Conservation (phyloP, 2,888 invertebrate species). For the Trilocha varians region DNA sequence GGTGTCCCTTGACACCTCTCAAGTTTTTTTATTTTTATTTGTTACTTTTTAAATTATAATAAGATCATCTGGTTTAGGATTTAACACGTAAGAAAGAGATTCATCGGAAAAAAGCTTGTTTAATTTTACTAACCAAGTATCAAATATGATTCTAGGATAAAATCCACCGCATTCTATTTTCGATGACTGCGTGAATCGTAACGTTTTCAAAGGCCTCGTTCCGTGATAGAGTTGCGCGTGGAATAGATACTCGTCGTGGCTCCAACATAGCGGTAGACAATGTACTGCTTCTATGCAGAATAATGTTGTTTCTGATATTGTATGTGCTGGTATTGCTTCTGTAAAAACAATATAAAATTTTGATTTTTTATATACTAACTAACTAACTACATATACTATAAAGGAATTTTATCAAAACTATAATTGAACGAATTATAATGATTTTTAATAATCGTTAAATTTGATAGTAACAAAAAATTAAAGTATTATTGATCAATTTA, state of each 20-base stretch:
- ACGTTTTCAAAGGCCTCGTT: slow-evolving; percentile 81
- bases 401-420: too few relatives aligned
- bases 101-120: background rate
- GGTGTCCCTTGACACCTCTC: too few relatives aligned
- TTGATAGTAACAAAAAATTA: too few relatives aligned
- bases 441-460: too few relatives aligned
- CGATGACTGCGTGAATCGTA: slow-evolving; percentile 81
- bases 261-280: slow-evolving; percentile 83
- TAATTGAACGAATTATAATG: too few relatives aligned
- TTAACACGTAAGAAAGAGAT: too few relatives aligned
- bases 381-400: too few relatives aligned
- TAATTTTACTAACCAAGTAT: slow-evolving; percentile 80
- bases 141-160: slow-evolving; percentile 88
- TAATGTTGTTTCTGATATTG: slow-evolving; percentile 82
- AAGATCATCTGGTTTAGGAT: too few relatives aligned
- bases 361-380: background rate
- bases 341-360: slow-evolving; percentile 14
- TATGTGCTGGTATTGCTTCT: slow-evolving; percentile 80
- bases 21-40: too few relatives aligned
- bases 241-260: slow-evolving; percentile 87
- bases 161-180: slow-evolving; percentile 79
- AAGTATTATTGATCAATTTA: too few relatives aligned
- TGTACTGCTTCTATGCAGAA: slow-evolving; percentile 89
- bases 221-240: slow-evolving; percentile 93
- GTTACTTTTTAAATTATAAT: too few relatives aligned